Base-by-base conservation (phyloP, 2,797 vertebrate species). In the Helarctos malayanus region DNA sequence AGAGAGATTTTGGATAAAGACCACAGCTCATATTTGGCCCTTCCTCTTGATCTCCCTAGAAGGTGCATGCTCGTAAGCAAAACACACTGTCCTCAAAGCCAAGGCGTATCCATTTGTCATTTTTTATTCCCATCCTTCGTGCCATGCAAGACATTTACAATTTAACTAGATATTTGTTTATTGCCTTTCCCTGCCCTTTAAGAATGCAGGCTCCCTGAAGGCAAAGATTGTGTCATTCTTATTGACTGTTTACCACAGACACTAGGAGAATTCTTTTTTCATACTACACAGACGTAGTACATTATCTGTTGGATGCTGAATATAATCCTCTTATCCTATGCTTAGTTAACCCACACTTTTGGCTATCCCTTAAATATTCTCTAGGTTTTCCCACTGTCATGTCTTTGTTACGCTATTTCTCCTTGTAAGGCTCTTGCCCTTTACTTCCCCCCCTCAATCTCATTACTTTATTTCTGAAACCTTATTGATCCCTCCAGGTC, bases 251-350 rank as follows among this genome's bases (percentile, higher is more conserved):
- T 47, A 87, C n/a, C 59, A 38, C 14, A 73, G 54, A 81, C 59
- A 94, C 57, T 61, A 49, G 38, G 56, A 65, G 23, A 94, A 76
- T 57, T 90, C 6, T 91, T 91, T 75, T 59, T 56, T 93, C 54
- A n/a, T 49, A 80, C 9, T 81, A 21, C 16, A 86, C 18, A 57
- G 25, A 80, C n/a, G 65, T 11, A 56, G 25, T 56, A 86, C 16
- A 11, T 35, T 41, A 54, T 47, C 41, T 69, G 13, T 47, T 78
- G 71, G 52, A 65, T 73, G 57, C 82, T 76, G 57, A 76, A 69
- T 52, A 45, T 38, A 69, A 91, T 87, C 29, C 8, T 91, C 59
- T 65, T 87, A 91, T 38, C n/a, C n/a, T 35, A 54, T 27, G 19
- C 52, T 76, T 82, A 68, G 41, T 86, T 86, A 82, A 49, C 47